Evolutionary conservation across 2,888 invertebrate genomes (phyloP), one percentile per base, ranked within the genome.

Genomic region (Drosophila dives): DNA sequence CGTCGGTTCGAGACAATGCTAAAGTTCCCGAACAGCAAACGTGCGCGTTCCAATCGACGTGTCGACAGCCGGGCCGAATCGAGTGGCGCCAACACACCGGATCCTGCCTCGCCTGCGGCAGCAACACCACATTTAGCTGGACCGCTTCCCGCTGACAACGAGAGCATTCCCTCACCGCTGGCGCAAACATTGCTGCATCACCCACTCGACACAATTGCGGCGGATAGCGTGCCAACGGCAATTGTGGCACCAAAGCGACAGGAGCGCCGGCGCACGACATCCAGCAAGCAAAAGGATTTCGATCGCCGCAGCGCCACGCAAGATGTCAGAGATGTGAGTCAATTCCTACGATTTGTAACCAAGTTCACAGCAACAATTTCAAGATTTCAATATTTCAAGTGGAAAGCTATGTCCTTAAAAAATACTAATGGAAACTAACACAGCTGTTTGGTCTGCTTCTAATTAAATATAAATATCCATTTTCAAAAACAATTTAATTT

Each of bases 41-140:
- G 93, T 49, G 93, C 95, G 40, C 94, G 96, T 26, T 94, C 95
- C 3, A 95, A 94, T 92, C 94, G 95, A 72, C 94, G 96, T 42
- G 94, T 94, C 26, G 96, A 96, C 83, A 95, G 96, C 89, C 93
- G 95, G 53, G 95, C 95, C 3, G 95, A 95, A 81, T 95, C 95
- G 20, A 96, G 96, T 91, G 96, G 96, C 23, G 95, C 95, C 53
- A 96, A 96, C 91, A 96, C 96, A n/a, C 96, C 96, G 84, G 96
- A 95, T 94, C 95, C 95, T 34, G 94, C 95, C 92, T 95, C 95
- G 56, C 95, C 95, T 4, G 93, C 95, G 3, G 92, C 95, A 2
- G 91, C 92, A 7, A 91, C 92, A 6, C 90, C 92, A 36, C 91
- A 91, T 69, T 82, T 92, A 51, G 83, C 82, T 38, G 90, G 70